A percentile compares a stretch with the other conserved stretches of the same genome.
phyloP scores from a whole-genome alignment of 64 coral and sea anemone genomes.

The Montipora cactus region DNA sequence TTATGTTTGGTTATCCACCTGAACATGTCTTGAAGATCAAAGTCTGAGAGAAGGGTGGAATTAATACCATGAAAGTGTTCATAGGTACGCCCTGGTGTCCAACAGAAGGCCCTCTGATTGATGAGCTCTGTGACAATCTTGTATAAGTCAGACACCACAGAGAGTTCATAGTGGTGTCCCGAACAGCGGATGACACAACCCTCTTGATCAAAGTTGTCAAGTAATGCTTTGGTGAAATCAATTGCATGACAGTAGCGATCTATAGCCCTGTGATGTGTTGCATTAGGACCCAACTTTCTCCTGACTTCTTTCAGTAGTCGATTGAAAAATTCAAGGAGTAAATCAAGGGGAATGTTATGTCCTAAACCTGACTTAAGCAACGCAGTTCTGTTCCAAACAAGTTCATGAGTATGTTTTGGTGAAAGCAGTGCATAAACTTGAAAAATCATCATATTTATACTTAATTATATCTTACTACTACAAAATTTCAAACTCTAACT shows the following conservation, averaged over 20 bases:
- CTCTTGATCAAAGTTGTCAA: background rate
- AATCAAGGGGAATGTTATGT: constrained; percentile 85
- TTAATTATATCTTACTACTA: too few species aligned
- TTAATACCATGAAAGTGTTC: constrained; percentile 47
- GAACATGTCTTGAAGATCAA: constrained; percentile 84
- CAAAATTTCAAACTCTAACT: too few species aligned
- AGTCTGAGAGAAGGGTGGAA: constrained; percentile 58
- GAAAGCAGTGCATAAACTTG: constrained; percentile 73
- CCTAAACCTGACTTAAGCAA: constrained; percentile 55
- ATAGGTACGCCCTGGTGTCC: constrained; percentile 60
- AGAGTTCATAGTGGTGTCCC: constrained; percentile 73
- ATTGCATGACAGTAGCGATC: constrained; percentile 5
- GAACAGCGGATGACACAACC: constrained; percentile 54
- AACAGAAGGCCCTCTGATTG: constrained; percentile 57
- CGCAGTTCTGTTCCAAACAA: constrained; percentile 78
- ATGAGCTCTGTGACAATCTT: constrained; percentile 71
- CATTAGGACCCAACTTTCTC: constrained; percentile 79
- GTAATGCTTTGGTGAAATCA: too few species aligned
- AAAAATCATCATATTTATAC: constrained; percentile 23
- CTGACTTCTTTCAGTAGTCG: constrained; percentile 70
- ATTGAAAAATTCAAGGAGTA: constrained; percentile 77
- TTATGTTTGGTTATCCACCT: constrained; percentile 77
- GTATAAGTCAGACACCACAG: constrained; percentile 36
- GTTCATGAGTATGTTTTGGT: constrained; percentile 68
- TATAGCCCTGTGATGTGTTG: constrained; percentile 49